Evolutionary conservation across 2,113 vertebrate species (phyloP), one percentile per base, ranked within the genome.

Genomic region (Herpetotheres cachinnans): DNA sequence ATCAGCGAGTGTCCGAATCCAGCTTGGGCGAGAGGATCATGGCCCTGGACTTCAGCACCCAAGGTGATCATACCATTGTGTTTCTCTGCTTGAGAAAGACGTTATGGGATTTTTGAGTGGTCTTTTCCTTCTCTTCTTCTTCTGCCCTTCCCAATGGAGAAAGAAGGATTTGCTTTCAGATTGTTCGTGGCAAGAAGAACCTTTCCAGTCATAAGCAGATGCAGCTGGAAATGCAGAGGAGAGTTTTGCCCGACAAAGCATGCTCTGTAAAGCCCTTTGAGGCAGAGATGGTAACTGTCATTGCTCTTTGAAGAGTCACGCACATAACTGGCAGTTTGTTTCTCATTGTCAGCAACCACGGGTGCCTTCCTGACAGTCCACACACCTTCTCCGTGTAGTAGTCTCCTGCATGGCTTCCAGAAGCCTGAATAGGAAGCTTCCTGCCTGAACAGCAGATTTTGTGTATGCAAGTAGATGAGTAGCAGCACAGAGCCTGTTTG

Each of bases 21-120:
- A 98, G 98, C 84, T 81, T 98, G 16, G 98, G 98, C 83, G 99
- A 99, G 85, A 98, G 98, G 76, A 98, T 98, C 76, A 72, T 89
- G 7, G 97, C 98, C 6, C 97, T 97, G 15, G 98, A 98, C 95
- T 98, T 99, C 94, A 99, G 98, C 96, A 98, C 98, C 16, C 99
- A 99, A 98, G 99, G 99, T 99, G 98, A 98, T 71, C 1, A 0
- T 11, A 15, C 7, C 32, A 17, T 49, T 77, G 24, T 29, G 6
- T 66, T 81, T 38, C 11, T 30, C 54, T 78, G 1, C 42, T 80
- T 62, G 32, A 58, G n/a, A 46, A 21, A 54, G 34, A 10, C 26
- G 42, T 34, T n/a, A 44, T 18, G 44, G 34, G 20, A 32, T 38
- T 47, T 74, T 32, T 52, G 34, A 71, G 69, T 12, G 19, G 6